Conservation (phyloP, 2,888 invertebrate species). For the Plusia festucae region DNA sequence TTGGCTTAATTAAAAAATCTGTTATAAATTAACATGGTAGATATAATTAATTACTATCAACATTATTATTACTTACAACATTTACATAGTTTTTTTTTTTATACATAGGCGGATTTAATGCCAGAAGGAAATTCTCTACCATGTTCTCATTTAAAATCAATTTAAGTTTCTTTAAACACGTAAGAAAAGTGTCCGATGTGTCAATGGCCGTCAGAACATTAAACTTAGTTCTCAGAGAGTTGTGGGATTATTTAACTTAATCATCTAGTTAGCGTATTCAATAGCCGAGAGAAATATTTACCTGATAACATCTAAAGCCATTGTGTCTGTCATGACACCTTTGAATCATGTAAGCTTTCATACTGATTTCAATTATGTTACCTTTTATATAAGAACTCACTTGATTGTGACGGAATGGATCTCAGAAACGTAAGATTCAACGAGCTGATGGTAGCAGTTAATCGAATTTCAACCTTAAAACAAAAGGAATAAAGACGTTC, state of each 20-base stretch:
- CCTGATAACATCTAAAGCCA: slow-evolving; percentile 28
- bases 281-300: slow-evolving; percentile 16
- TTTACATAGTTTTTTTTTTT: too few relatives aligned
- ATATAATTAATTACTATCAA: too few relatives aligned
- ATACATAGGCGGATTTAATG: too few relatives aligned
- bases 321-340: slow-evolving; percentile 23
- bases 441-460: too few relatives aligned
- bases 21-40: too few relatives aligned
- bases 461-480: not conserved
- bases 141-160: too few relatives aligned
- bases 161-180: not conserved
- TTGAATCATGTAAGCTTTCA: slow-evolving; percentile 27
- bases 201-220: not conserved
- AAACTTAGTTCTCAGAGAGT: slow-evolving; percentile 10
- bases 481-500: too few relatives aligned
- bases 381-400: slow-evolving; percentile 9
- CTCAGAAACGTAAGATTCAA: not conserved
- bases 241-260: slow-evolving; percentile 16
- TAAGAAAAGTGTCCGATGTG: not conserved
- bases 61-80: too few relatives aligned
- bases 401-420: not conserved
- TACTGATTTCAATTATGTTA: slow-evolving; percentile 33
- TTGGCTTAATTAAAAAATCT: too few relatives aligned
- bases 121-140: too few relatives aligned
- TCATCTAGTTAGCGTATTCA: not conserved